Evolutionary conservation across 2,888 invertebrate species (phyloP).

Genomic region (Cyrtodaria siliqua): DNA sequence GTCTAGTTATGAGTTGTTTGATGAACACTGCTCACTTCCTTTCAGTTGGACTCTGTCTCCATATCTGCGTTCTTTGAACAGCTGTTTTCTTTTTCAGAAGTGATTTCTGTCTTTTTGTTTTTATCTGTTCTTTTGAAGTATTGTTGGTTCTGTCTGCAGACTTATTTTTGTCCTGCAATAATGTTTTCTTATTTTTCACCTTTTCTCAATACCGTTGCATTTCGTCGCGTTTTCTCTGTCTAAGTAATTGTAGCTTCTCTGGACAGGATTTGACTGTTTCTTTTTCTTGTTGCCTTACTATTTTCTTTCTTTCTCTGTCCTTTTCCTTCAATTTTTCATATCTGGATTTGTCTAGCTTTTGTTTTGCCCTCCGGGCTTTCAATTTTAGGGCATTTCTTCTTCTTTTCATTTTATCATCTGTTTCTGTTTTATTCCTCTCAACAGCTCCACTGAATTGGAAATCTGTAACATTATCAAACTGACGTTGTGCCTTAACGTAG

Average conservation of each 20-base stretch:
- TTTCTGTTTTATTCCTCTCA: too few species aligned
- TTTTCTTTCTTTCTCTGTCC: conserved; percentile 3
- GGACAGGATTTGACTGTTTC: neutral
- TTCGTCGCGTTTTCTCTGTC: conserved; percentile 37
- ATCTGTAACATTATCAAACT: too few species aligned
- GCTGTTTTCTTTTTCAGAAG: conserved; percentile 30
- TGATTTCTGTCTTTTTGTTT: conserved; percentile 5
- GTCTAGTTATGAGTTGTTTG: neutral
- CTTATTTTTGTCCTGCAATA: neutral
- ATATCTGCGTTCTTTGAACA: conserved; percentile 39
- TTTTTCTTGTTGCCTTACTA: conserved; percentile 4
- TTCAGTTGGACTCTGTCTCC: conserved; percentile 40
- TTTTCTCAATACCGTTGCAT: conserved; percentile 36
- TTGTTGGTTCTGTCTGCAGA: too few species aligned
- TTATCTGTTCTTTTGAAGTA: too few species aligned
- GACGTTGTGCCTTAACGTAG: too few species aligned
- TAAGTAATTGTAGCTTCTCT: conserved; percentile 17
- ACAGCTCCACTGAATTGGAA: too few species aligned
- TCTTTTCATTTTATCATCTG: neutral
- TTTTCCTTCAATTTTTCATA: conserved; percentile 1
- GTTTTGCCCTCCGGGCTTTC: conserved; percentile 16
- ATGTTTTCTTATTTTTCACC: conserved; percentile 8
- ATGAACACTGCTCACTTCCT: neutral
- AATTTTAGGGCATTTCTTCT: neutral
- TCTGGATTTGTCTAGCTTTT: conserved; percentile 13